Evolutionary conservation across 2,888 invertebrate genomes (phyloP), one percentile per base, ranked within the genome.

Genomic region (Philereme transversata): DNA sequence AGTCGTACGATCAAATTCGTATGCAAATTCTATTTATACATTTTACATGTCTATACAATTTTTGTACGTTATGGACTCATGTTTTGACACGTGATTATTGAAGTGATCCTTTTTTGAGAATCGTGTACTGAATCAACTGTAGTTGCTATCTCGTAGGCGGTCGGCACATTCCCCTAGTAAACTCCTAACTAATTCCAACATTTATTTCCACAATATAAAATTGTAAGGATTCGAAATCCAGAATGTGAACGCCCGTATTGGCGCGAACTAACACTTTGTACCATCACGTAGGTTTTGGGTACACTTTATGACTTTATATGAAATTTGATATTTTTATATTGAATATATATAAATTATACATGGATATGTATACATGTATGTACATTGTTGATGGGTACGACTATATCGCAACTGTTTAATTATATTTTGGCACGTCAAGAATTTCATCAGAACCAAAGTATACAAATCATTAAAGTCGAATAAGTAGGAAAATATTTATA

Each of bases 271-370:
- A 79, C 86, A 88, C 89, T 85, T n/a, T 88, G 90, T 90, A 91
- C 91, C 91, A 90, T 87, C 89, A 88, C 88, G 91, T 92, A 92
- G 91, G 90, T 91, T 92, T 92, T 92, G 92, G 92, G 92, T 92
- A 92, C 92, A 91, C 90, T 92, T 92, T 92, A 90, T 90, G 90
- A 90, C 91, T 92, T 92, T 92, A 91, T 91, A 92, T 91, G 84
- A 92, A 92, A 91, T 90, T 91, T 90, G 83, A 91, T 91, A 91
- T 92, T 92, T 92, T 92, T 92, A 88, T 91, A 91, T 90, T 90
- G 87, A 90, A 90, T 90, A 91, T 91, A 91, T 91, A 91, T 91
- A 91, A 90, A 91, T 90, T 91, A 90, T 91, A 91, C 91, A 91
- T 90, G 90, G 84, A 87, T 90, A 91, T 90, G 90, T 92, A 90